A percentile compares a stretch with the other conserved stretches of the same genome.
phyloP scores from a whole-genome alignment of 35 echinoderm and acorn worm genomes.

The Anneissia japonica region DNA sequence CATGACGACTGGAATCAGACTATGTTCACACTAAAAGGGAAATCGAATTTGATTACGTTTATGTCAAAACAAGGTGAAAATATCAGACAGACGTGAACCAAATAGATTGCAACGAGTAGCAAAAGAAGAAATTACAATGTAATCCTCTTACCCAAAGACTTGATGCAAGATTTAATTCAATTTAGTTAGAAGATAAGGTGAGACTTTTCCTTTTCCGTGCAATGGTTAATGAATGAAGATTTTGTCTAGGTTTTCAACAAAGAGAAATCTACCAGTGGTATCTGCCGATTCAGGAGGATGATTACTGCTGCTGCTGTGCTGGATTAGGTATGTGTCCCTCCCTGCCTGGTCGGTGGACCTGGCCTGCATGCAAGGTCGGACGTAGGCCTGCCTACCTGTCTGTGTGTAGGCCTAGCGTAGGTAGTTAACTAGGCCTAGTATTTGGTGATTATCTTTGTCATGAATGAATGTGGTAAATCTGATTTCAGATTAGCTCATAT shows the following conservation, averaged over 20 bases:
- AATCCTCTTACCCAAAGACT: background rate
- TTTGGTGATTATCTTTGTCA: too few species aligned
- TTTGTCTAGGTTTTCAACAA: background rate
- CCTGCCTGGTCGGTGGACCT: background rate
- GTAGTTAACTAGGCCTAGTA: too few species aligned
- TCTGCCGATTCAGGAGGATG: too few species aligned
- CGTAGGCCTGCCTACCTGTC: too few species aligned
- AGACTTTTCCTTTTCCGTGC: background rate
- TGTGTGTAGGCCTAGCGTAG: too few species aligned
- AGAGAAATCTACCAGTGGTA: background rate
- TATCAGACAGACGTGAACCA: background rate
- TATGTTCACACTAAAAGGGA: background rate
- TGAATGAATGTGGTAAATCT: too few species aligned
- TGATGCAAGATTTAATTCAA: background rate
- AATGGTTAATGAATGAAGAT: background rate
- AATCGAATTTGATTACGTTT: background rate
- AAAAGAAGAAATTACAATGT: background rate
- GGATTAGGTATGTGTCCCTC: background rate
- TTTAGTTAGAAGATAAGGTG: background rate
- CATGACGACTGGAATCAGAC: background rate
- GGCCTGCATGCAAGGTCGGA: background rate
- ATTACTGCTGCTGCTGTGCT: background rate
- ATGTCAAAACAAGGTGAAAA: background rate
- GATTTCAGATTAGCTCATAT: too few species aligned
- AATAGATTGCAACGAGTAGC: background rate